Conservation (phyloP, 2,797 vertebrate species). For the Scleropages formosus region DNA sequence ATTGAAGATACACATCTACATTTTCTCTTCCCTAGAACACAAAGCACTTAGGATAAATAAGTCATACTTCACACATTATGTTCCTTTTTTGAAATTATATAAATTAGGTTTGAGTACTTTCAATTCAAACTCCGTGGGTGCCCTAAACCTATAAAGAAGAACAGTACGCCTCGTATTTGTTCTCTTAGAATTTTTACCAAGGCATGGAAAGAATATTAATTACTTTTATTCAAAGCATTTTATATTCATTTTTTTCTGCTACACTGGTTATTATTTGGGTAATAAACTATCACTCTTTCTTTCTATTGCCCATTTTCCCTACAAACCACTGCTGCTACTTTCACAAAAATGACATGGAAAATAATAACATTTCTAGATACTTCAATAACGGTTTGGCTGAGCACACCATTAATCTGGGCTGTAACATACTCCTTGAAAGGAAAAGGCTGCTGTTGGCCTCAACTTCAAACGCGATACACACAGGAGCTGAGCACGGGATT, state of each 20-base stretch:
- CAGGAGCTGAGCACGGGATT: slow-evolving; percentile 23
- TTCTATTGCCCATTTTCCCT: neutral
- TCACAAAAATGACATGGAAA: neutral
- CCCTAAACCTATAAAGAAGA: neutral
- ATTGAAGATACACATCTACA: slow-evolving; percentile 13
- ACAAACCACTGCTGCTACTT: neutral
- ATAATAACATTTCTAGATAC: neutral
- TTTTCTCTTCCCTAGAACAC: neutral
- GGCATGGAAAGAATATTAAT: slow-evolving; percentile 14
- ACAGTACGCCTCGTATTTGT: neutral
- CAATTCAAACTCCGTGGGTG: neutral
- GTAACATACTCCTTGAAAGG: neutral
- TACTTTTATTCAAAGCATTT: slow-evolving; percentile 1
- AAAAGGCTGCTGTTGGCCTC: slow-evolving; percentile 2
- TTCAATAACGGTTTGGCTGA: slow-evolving; percentile 14
- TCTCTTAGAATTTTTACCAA: neutral
- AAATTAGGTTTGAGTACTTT: neutral
- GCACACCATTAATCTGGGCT: slow-evolving; percentile 17
- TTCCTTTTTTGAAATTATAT: neutral
- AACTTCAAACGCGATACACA: slow-evolving; percentile 23
- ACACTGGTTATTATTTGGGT: neutral
- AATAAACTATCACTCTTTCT: neutral
- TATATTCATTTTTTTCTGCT: neutral
- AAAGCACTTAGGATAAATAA: neutral
- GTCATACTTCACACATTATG: neutral